Evolutionary conservation across 2,113 vertebrate genomes (phyloP), one percentile per base, ranked within the genome.

Genomic region (Pelecanus crispus): DNA sequence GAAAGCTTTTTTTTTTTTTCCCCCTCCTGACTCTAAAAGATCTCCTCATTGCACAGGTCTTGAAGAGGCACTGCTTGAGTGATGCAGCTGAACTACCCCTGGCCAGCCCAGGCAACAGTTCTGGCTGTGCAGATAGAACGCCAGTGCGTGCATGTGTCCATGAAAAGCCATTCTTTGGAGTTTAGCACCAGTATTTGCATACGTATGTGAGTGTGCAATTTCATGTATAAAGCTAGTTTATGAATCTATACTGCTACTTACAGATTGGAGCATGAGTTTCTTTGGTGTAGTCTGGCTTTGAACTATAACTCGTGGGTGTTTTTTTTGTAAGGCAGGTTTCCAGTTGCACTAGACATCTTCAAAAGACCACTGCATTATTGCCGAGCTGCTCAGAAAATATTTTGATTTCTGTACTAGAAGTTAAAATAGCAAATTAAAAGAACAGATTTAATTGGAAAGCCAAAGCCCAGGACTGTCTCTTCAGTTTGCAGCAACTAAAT

Each of bases 321-420:
- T 40, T 40, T 80, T 86, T 55, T 70, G 17, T 50, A 31, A 67
- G 44, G 16, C 18, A 71, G 17, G 18, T 45, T 96, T 92, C 68
- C 16, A 47, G 13, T 71, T 89, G 52, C 47, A 50, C 19, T 16
- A 28, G n/a, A 22, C 14, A 25, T 19, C 13, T 47, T 75, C 42
- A 44, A 63, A 91, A 91, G 50, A 71, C 9, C 17, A 11, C 31
- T 71, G 22, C 3, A 0, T 59, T 81, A 67, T 16, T 44, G 55
- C 63, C 71, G 47, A 84, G 47, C 59, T 67, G 47, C 65, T 81
- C 65, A 94, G 89, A 58, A 92, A 92, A 42, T 55, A n/a, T 29
- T 82, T 71, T 80, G 19, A 36, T 71, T 81, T 81, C 34, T 90
- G 13, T 34, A 59, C 72, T 68, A 77, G 29, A 44, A 68, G 3